Evolutionary conservation across 2,888 invertebrate genomes (phyloP), one percentile per base, ranked within the genome.

Genomic region (Leptopilina syphax): DNA sequence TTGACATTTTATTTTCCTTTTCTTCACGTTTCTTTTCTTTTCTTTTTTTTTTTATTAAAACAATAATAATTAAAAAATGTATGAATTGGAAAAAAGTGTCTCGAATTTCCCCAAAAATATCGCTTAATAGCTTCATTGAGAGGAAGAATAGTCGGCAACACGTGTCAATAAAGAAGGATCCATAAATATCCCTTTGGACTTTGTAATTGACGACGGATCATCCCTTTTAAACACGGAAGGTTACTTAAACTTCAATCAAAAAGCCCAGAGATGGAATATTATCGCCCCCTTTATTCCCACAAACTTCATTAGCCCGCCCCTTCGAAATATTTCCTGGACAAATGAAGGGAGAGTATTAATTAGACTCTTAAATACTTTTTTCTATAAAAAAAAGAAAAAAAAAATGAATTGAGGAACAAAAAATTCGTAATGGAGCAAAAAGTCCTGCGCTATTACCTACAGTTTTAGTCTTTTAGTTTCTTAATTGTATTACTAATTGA

Each of bases 121-220:
- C 34, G 34, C 34, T 34, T 34, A 34, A 34, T 34, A 34, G 34
- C 34, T 34, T 34, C 34, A 34, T 34, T 18, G 27, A 70, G 50
- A 70, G 13, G 8, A 70, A 27, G 54, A 54, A 70, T 54, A 54
- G 50, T 54, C 27, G 24, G 54, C 7, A 70, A 70, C 54, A 70
- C 70, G 70, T 70, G 70, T 27, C 54, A 27, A 8, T 54, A 7
- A 6, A 70, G 54, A 70, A 70, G 13, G 27, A 34, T 12, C 13
- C 10, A 70, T 70, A 18, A 18, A 18, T 34, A 34, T 12, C 6
- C 50, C 47, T 47, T 24, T 10, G 50, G 12, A 68, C 47, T 34
- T 50, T 24, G 24, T 68, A 68, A 68, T 68, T 44, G 68, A 68
- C 68, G 50, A 68, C 47, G 50, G 68, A 12, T 68, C 44, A 50